Evolutionary conservation across 2,888 invertebrate species (phyloP), one percentile per base, ranked within the genome.

Genomic region (Cheilosia variabilis): DNA sequence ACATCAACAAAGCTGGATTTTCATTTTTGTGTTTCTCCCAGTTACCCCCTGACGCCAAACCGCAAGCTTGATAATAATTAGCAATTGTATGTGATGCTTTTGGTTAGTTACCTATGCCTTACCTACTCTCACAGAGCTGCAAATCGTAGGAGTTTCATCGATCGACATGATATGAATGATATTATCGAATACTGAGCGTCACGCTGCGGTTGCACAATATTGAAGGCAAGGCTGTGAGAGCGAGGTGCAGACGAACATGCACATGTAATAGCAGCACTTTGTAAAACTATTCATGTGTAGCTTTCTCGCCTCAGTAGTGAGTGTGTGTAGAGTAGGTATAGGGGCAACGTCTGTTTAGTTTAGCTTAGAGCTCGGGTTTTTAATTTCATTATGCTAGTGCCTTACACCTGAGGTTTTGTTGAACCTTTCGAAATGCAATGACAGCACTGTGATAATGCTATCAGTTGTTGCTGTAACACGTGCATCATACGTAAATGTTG

Each of bases 11-110:
- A 24, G 17, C 19, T 9, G 22, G n/a, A 52, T 27, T 31, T 9
- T n/a, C 10, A 22, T 34, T 22, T 62, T 34, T 71, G 31, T 53
- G 27, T 78, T 68, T 53, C 63, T 63, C 58, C 52, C 68, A 84
- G 58, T 63, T 84, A 69, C 62, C 47, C 69, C 41, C 73, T 75
- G 69, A 75, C 75, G 83, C 79, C 65, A 79, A 75, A 84, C 79
- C 63, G n/a, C 55, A 22, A 68, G 41, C 47, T 58, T 57, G 57
- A 50, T 73, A 34, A 78, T 55, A 78, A 72, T 37, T 13, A 15
- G 41, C 4, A 10, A n/a, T 43, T 27, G 7, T 3, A 1, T 43
- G 43, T 43, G 37, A 37, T 15, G 15, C 24, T 43, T 19, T 57
- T 37, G 50, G 9, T 22, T 50, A 4, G 4, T 9, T 17, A 10